Conservation (phyloP, 2,888 invertebrate genomes). For the Cataglyphis rosenhaueri region DNA sequence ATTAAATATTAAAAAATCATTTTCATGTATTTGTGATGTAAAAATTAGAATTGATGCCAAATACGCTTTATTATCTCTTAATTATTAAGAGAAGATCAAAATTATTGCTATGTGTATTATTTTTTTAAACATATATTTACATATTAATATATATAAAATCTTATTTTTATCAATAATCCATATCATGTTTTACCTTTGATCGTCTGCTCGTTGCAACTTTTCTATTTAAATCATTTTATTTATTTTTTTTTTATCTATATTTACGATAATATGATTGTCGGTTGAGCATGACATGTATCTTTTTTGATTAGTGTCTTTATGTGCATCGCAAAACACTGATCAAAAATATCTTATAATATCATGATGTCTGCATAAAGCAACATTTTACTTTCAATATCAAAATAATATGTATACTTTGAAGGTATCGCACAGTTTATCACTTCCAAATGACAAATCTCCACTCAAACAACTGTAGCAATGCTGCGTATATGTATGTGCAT, state of each 20-base stretch:
- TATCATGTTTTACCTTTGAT: neutral
- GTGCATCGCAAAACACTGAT: neutral
- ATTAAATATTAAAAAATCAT: conserved; percentile 48
- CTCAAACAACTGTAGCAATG: conserved; percentile 5
- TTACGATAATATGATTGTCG: neutral
- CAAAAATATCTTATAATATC: neutral
- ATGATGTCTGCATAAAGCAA: neutral
- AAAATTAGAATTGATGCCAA: neutral
- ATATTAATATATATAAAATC: no score
- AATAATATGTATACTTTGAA: neutral
- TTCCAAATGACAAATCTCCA: conserved; percentile 9
- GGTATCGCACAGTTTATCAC: neutral
- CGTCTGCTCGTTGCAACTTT: neutral
- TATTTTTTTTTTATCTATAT: no score
- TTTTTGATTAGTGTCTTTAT: neutral
- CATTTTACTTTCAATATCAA: conserved; percentile 13
- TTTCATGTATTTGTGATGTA: neutral
- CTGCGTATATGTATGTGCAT: neutral
- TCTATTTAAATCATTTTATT: neutral
- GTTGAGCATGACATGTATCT: neutral
- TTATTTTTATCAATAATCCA: no score
- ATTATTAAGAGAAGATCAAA: neutral
- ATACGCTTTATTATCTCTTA: neutral
- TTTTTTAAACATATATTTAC: neutral
- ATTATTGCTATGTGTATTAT: neutral